Base-by-base conservation (phyloP, 2,797 vertebrate genomes). In the Tokudaia tokunoshimensis region DNA sequence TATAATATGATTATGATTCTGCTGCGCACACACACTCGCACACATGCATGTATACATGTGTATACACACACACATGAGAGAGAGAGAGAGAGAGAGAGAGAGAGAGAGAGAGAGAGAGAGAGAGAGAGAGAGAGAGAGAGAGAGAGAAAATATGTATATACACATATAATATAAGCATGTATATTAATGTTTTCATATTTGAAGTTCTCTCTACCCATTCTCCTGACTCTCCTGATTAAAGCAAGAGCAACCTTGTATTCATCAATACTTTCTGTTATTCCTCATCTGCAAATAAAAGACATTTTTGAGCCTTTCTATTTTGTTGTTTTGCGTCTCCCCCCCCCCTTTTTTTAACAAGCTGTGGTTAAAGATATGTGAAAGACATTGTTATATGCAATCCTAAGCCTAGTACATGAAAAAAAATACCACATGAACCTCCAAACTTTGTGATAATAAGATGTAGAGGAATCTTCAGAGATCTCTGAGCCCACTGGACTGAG, bases 111-210 rank as follows among this genome's bases (percentile, higher is more conserved):
- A 26, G 29, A 67, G 17, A 72, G 15, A 72, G 34, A 72, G 70
- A 37, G 61, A 63, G 70, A n/a, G 19, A 65, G 3, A 31, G 14
- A 70, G n/a, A 74, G 19, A 74, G n/a, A 72, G 34, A 41, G 29
- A 26, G 15, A 4, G 15, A 41, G 0, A 3, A 3, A 22, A 31
- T 52, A 70, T 14, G 1, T 70, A 26, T 37, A 9, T 70, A 8
- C 22, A 61, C 17, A 17, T 37, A 3, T 29, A 65, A 65, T 47
- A 22, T 47, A 84, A 24, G 10, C 59, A 52, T 72, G 1, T 50
- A 17, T 74, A 26, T 44, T 24, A 70, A 19, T 55, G 47, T 79
- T 81, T 95, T 94, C 50, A 72, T 75, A 83, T 89, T 90, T 76
- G 19, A 78, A 95, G 31, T 82, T n/a, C 11, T 90, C 79, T 89